Percentiles rank a stretch among this genome's conserved stretches.
Evolutionary conservation across 2,113 vertebrate species (phyloP).

Genomic region (Scomber colias): DNA sequence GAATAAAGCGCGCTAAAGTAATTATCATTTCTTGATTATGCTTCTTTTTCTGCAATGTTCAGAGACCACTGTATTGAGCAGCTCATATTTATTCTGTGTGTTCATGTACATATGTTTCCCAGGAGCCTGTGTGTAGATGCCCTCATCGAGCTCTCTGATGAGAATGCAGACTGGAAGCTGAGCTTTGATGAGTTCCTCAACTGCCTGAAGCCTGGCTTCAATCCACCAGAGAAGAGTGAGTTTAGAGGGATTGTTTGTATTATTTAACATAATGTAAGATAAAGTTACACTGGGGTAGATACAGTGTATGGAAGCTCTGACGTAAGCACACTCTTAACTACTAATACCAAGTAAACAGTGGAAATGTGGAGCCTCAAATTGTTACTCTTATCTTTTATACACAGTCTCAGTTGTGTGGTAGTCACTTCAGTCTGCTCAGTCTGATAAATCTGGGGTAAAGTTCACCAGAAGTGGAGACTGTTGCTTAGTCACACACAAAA

Average conservation of each 20-base stretch:
- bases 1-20: not conserved
- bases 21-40: not conserved
- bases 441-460: slow-evolving; percentile 63
- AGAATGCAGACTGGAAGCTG: slow-evolving; percentile 99
- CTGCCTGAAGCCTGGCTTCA: slow-evolving; percentile 96
- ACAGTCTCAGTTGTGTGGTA: not conserved
- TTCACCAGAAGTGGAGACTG: slow-evolving; percentile 52
- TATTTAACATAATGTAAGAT: not conserved
- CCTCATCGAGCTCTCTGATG: slow-evolving; percentile 98
- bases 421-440: slow-evolving; percentile 6
- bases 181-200: slow-evolving; percentile 98
- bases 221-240: slow-evolving; percentile 97
- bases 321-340: not conserved
- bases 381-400: slow-evolving; percentile 1
- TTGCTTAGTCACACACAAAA: slow-evolving; percentile 34
- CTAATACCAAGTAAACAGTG: not conserved
- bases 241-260: slow-evolving; percentile 13
- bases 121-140: slow-evolving; percentile 98
- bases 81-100: slow-evolving; percentile 34
- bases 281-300: not conserved
- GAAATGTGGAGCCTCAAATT: not conserved
- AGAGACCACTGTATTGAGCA: not conserved
- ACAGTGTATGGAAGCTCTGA: not conserved
- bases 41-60: slow-evolving; percentile 3
- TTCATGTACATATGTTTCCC: slow-evolving; percentile 43